Evolutionary conservation across 1,140 invertebrate species (phyloP).

Genomic region (Pseudomyrmex concolor): DNA sequence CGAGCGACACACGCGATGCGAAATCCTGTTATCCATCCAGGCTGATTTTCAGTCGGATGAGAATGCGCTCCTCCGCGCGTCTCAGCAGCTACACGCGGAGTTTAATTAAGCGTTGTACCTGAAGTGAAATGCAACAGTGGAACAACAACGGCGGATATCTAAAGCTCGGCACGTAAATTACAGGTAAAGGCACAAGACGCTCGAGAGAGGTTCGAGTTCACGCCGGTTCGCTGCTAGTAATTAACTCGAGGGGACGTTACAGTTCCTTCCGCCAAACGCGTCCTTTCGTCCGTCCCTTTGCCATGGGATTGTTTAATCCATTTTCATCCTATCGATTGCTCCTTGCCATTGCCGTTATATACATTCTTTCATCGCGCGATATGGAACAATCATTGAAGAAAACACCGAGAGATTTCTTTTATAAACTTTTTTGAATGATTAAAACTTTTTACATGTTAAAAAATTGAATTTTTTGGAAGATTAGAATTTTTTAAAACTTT

Average conservation of each 20-base stretch:
- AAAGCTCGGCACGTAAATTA: slow-evolving; percentile 80
- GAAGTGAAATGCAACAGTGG: slow-evolving; percentile 69
- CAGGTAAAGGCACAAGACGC: slow-evolving; percentile 78
- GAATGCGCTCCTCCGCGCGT: slow-evolving; percentile 57
- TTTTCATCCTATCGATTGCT: slow-evolving; percentile 53
- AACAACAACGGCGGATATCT: slow-evolving; percentile 74
- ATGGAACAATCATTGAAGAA: no score
- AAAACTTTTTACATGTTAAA: neutral
- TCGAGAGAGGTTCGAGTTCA: slow-evolving; percentile 59
- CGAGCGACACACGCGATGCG: slow-evolving; percentile 51
- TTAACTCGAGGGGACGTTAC: slow-evolving; percentile 78
- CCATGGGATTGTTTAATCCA: slow-evolving; percentile 50
- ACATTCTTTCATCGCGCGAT: neutral
- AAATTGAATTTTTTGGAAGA: no score
- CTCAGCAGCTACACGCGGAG: slow-evolving; percentile 71
- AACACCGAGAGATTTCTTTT: no score
- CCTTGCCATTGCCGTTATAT: slow-evolving; percentile 7
- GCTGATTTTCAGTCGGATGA: slow-evolving; percentile 65
- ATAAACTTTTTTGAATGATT: no score
- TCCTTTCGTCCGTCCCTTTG: slow-evolving; percentile 57
- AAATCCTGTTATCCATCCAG: slow-evolving; percentile 56
- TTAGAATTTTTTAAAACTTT: neutral
- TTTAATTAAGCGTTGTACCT: slow-evolving; percentile 79
- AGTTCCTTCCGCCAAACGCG: slow-evolving; percentile 74
- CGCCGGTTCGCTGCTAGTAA: slow-evolving; percentile 75